Conservation (phyloP, 2,797 vertebrate species). For the Crocodylus rhombifer region DNA sequence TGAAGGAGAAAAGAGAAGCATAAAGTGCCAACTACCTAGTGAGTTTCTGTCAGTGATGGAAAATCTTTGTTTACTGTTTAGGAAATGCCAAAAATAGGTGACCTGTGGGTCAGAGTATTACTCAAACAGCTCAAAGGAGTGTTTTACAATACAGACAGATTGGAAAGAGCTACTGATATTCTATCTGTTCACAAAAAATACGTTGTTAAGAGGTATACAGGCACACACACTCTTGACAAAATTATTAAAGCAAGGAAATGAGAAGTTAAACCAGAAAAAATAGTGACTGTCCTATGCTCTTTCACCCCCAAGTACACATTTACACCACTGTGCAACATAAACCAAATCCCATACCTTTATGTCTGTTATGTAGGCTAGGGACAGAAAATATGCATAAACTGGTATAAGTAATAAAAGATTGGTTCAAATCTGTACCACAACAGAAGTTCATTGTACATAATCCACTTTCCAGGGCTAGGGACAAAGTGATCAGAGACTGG, state of each 20-base stretch:
- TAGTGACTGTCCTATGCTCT: accelerated
- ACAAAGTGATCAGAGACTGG: too few relatives aligned
- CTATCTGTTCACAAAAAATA: neutral
- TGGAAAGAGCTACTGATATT: neutral
- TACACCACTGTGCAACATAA: neutral
- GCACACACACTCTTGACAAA: neutral
- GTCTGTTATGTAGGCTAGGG: too few relatives aligned
- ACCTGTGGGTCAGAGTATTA: neutral
- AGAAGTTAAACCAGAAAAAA: neutral
- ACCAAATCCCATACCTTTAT: neutral
- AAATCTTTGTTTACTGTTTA: neutral
- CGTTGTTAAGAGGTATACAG: neutral
- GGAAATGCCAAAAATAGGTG: neutral
- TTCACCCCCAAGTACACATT: neutral
- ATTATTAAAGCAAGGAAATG: neutral
- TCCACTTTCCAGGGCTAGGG: too few relatives aligned
- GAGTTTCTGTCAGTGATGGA: neutral
- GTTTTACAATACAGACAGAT: neutral
- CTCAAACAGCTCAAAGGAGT: neutral
- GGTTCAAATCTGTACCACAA: too few relatives aligned
- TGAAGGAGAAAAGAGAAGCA: neutral
- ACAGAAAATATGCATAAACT: too few relatives aligned
- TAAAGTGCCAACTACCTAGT: neutral
- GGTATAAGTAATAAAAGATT: too few relatives aligned
- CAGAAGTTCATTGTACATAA: too few relatives aligned